These are phyloP conservation scores for Axis porcinus DNA, from an alignment of 2,113 vertebrate genomes.

Conservation along the genomic window DNA sequence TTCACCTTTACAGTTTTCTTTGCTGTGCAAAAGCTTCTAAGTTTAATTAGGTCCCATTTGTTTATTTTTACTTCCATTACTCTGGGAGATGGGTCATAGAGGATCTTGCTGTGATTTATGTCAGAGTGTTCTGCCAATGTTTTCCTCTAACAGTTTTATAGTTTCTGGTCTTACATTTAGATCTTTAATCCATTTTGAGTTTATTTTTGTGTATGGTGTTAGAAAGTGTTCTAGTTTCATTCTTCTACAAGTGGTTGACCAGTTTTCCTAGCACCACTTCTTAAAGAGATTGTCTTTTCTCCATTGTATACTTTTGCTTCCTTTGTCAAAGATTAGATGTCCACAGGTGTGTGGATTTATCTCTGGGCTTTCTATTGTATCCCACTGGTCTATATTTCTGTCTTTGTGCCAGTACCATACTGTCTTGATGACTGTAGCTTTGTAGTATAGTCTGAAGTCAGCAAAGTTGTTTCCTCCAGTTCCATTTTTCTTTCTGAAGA, in stretches of 20 bases:
- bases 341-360: background rate
- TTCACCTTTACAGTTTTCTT: background rate
- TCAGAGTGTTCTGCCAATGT: background rate
- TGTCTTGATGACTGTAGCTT: background rate
- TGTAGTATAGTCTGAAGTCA: background rate
- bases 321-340: background rate
- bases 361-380: background rate
- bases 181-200: background rate
- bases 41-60: background rate
- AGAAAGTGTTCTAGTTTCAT: background rate
- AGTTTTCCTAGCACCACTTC: background rate
- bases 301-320: background rate
- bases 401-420: background rate
- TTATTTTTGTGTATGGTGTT: background rate
- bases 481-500: background rate
- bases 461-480: background rate
- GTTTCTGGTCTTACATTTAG: background rate
- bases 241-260: background rate
- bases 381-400: background rate
- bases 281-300: background rate
- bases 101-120: background rate
- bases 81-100: background rate
- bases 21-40: background rate
- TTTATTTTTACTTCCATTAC: background rate
- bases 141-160: background rate